A percentile compares a stretch with the other conserved stretches of the same genome.
Conservation (phyloP, 2,113 vertebrate species). For the Oxyura jamaicensis region DNA sequence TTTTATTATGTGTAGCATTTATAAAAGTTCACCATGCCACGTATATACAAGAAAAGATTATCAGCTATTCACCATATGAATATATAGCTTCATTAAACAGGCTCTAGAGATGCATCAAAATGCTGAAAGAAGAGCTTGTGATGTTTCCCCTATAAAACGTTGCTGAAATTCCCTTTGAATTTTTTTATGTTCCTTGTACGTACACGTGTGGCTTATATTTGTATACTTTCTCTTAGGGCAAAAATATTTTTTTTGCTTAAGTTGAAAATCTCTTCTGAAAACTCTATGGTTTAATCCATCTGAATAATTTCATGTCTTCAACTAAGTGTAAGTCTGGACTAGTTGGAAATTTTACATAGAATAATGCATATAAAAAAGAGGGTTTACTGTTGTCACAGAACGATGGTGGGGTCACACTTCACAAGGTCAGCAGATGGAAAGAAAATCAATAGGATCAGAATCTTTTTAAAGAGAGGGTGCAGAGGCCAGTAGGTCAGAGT, state of each 20-base stretch:
- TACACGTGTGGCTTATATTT: not conserved
- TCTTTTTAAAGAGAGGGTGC: not conserved
- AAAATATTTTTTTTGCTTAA: not conserved
- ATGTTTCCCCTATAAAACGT: conserved; percentile 47
- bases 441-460: not conserved
- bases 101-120: conserved; percentile 56
- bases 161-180: conserved; percentile 57
- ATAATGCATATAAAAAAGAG: not conserved
- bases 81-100: conserved; percentile 63
- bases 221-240: not conserved
- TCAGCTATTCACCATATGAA: conserved; percentile 44
- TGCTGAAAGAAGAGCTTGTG: conserved; percentile 45
- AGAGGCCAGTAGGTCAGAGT: not conserved
- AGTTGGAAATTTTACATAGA: not conserved
- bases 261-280: conserved; percentile 23
- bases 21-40: conserved; percentile 42
- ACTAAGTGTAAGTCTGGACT: not conserved
- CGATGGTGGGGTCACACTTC: not conserved
- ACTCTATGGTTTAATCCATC: not conserved
- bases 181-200: conserved; percentile 18
- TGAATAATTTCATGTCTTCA: not conserved
- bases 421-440: not conserved
- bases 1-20: conserved; percentile 54
- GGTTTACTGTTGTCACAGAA: not conserved
- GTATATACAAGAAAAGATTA: conserved; percentile 62